Percentiles rank a stretch among this genome's conserved stretches.
Conservation (phyloP, 2,797 vertebrate genomes). For the Hippopotamyrus pictus region DNA sequence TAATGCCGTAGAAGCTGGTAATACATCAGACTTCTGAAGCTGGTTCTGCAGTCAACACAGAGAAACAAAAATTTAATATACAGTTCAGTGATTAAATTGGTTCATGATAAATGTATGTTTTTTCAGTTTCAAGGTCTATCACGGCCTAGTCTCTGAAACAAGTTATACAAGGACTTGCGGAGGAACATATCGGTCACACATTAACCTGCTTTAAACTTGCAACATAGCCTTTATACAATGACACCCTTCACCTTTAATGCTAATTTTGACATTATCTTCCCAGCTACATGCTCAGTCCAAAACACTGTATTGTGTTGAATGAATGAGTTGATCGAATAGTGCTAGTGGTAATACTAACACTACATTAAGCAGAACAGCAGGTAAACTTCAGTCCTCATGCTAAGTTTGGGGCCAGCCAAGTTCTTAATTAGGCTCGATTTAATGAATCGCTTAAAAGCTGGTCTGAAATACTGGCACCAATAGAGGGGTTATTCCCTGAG, state of each 20-base stretch:
- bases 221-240: neutral
- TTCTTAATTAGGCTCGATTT: slow-evolving; percentile 3
- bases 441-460: slow-evolving; percentile 1
- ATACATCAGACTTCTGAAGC: neutral
- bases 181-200: neutral
- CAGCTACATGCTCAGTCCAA: neutral
- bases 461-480: neutral
- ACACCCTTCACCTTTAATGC: neutral
- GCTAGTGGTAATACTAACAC: neutral
- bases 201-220: neutral
- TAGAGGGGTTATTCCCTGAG: neutral
- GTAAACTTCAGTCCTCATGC: neutral
- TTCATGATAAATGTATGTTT: neutral
- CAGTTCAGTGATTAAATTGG: neutral
- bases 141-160: neutral
- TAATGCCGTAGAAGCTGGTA: neutral
- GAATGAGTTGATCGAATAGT: neutral
- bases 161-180: neutral
- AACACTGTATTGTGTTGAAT: neutral
- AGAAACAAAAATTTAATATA: neutral
- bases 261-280: neutral
- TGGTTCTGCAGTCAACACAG: neutral
- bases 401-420: neutral
- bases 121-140: neutral
- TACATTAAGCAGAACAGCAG: neutral